Evolutionary conservation across 2,113 vertebrate species (phyloP).

Genomic region (Pollimyrus isidori): DNA sequence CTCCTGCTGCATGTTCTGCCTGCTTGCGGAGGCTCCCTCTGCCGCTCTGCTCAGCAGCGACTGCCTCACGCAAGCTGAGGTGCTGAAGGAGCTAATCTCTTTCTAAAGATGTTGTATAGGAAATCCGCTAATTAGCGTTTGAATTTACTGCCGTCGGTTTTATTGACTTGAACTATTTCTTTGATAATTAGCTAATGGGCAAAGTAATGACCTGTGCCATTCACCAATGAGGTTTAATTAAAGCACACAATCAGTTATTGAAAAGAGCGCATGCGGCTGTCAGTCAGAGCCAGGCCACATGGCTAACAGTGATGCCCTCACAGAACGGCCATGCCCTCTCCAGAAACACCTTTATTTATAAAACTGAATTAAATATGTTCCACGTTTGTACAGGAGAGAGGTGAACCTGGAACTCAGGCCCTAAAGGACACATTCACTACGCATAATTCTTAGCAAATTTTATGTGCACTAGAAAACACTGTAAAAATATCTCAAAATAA

Average conservation of each 20-base stretch:
- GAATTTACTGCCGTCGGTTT: conserved; percentile 99
- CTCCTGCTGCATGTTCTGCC: neutral
- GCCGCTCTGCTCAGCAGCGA: neutral
- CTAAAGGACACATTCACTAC: neutral
- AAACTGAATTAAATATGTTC: neutral
- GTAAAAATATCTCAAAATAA: neutral
- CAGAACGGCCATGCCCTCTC: conserved; percentile 25
- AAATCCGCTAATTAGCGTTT: conserved; percentile 98
- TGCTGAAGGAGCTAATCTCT: conserved; percentile 94
- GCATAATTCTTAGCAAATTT: neutral
- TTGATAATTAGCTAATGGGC: conserved; percentile 99
- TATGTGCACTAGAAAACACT: neutral
- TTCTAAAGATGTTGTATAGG: conserved; percentile 98
- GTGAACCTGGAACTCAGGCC: neutral
- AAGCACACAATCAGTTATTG: conserved; percentile 99
- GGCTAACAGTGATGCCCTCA: conserved; percentile 36
- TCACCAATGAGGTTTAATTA: conserved; percentile 99
- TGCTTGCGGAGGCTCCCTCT: no score
- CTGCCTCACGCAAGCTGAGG: conserved; percentile 72
- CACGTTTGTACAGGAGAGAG: neutral
- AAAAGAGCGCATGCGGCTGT: conserved; percentile 88
- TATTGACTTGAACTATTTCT: conserved; percentile 99
- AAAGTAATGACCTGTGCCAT: conserved; percentile 99
- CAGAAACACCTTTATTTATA: neutral
- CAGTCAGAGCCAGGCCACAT: conserved; percentile 32